Percentiles rank a stretch among this genome's conserved stretches.
Conservation (phyloP, 2,888 invertebrate genomes). For the Argyresthia goedartella region DNA sequence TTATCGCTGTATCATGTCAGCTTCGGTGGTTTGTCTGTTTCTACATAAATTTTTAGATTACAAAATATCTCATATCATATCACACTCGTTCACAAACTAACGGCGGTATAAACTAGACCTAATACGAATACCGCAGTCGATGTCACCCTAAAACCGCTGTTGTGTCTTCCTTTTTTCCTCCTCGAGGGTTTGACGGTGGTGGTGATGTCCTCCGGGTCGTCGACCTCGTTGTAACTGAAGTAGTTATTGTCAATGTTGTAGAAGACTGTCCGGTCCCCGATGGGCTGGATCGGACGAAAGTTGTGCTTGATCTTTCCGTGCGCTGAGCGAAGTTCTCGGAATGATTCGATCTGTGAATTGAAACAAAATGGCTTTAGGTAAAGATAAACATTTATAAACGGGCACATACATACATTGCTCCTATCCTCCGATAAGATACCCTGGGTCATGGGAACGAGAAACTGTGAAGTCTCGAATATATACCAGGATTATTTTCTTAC, state of each 20-base stretch:
- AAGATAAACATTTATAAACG: too few species aligned
- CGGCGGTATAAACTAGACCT: too few species aligned
- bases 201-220: slow-evolving; percentile 23
- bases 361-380: slow-evolving; percentile 1
- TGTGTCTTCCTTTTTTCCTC: slow-evolving; percentile 11
- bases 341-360: slow-evolving; percentile 76
- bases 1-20: too few species aligned
- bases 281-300: slow-evolving; percentile 84
- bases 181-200: slow-evolving; percentile 20
- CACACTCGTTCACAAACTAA: too few species aligned
- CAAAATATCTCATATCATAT: too few species aligned
- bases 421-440: too few species aligned
- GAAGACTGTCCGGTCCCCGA: slow-evolving; percentile 77
- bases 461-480: too few species aligned
- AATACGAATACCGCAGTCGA: neutral
- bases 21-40: too few species aligned
- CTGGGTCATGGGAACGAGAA: too few species aligned
- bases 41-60: too few species aligned
- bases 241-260: slow-evolving; percentile 67
- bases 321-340: slow-evolving; percentile 75
- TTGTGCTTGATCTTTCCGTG: slow-evolving; percentile 82
- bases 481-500: too few species aligned
- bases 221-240: slow-evolving; percentile 53
- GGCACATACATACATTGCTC: too few species aligned
- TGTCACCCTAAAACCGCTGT: neutral